Base-by-base conservation (phyloP, 2,113 vertebrate species). In the Oriolus oriolus region DNA sequence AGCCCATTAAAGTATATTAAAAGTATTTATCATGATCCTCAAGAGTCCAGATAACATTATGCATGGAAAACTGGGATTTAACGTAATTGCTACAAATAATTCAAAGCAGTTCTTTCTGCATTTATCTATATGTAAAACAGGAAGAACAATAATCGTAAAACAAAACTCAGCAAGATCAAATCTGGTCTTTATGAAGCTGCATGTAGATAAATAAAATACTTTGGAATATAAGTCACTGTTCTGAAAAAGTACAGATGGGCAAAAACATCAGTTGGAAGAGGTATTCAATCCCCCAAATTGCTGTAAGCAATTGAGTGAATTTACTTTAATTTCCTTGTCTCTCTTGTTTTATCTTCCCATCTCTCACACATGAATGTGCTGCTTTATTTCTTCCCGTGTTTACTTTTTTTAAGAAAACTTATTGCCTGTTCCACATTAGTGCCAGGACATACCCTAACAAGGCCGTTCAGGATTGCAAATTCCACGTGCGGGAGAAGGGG, bases 1-100 rank as follows among this genome's bases (percentile, higher is more conserved):
- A 97, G 89, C 82, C 81, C 84, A 98, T 97, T 98, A 97, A 97
- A 97, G 80, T 83, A 96, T 98, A 98, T 98, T 98, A 97, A 98
- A 98, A 97, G 86, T 97, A 97, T 98, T 97, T 96, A 97, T 98
- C 96, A 97, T 86, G 88, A 85, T 94, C 78, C 96, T 97, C 95
- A 66, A 54, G 89, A 96, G 96, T 60, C 94, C 35, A 68, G 92
- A 95, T 81, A 96, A 95, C 35, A 97, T 64, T 92, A 92, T 22
- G 76, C 90, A 96, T 1, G 17, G 85, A 97, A 97, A 95, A 82
- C 69, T 89, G 92, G 84, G 91, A 97, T 93, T 95, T 94, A 92
- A 94, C 1, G 2, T 96, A 97, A 97, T 95, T 95, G 76, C 60
- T 85, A 73, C 75, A 96, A 96, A 97, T 96, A 98, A 98, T 96